Conservation (phyloP, 2,797 vertebrate genomes). For the Xyrichtys novacula region DNA sequence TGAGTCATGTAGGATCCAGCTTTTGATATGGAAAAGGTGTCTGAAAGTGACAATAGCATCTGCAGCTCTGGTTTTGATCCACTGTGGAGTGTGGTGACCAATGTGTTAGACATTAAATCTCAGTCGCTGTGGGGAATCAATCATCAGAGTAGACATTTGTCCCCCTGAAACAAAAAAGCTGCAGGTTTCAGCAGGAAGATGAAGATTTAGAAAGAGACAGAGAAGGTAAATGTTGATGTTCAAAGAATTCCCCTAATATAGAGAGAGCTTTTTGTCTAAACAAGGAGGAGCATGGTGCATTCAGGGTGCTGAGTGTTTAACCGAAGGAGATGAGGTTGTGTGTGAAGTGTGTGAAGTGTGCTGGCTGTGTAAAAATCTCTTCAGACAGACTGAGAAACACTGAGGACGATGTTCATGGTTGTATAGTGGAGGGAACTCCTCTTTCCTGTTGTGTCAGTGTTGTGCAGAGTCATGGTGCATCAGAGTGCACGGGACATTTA, state of each 20-base stretch:
- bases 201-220: not conserved
- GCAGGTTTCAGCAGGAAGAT: not conserved
- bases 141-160: no score
- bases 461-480: conserved; percentile 2
- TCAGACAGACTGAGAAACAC: conserved; percentile 1
- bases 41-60: not conserved
- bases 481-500: conserved; percentile 20
- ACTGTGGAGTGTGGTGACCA: not conserved
- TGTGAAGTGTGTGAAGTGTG: not conserved
- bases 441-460: not conserved
- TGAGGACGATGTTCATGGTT: not conserved
- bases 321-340: not conserved
- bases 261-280: no score
- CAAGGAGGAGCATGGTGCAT: no score
- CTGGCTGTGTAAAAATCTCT: conserved; percentile 1
- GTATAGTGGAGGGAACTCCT: not conserved
- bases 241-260: no score
- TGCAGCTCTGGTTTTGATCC: not conserved
- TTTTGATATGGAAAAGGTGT: not conserved
- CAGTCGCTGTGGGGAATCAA: not conserved
- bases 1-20: not conserved
- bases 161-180: no score
- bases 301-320: no score
- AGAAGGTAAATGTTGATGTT: no score
- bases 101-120: not conserved